Base-by-base conservation (phyloP, 2,888 invertebrate species). In the Brenthis ino region DNA sequence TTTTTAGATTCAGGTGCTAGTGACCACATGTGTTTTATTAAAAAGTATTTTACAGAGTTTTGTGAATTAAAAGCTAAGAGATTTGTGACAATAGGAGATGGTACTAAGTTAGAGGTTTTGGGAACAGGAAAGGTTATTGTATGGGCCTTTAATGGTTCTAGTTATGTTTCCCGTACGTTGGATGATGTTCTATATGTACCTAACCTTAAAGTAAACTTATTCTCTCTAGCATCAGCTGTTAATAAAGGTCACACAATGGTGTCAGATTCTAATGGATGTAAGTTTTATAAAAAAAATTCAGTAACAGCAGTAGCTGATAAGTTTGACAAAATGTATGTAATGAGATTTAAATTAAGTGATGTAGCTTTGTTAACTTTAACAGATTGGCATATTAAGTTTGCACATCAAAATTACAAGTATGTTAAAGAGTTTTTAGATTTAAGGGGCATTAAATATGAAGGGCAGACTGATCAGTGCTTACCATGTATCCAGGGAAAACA, bases 321-420 rank as follows among this genome's bases (percentile, higher is more conserved):
- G 33, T 50, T 50, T 50, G 51, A 51, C 28, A 61, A 61, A 28
- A 51, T 61, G 50, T 61, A 50, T 61, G 61, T 61, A 61, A 61
- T 61, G 50, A 20, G 16, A 14, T 61, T 61, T 61, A 50, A 11
- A 20, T 61, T 51, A 51, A 51, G 33, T 50, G 1, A 13, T 50
- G 20, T 51, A 51, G 28, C 13, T 50, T 51, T 51, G 50, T 50
- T 28, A 50, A 61, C 13, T 61, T 50, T 51, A 61, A 61, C 61
- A 24, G 61, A 61, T 24, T 61, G 61, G 61, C 61, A 61, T 61
- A 28, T 16, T 14, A 61, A 61, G 13, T 12, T 56, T 28, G 56
- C 56, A 56, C 56, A 56, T 20, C 24, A 56, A 12, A 56, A 56
- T 56, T 56, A 56, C 33, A 20, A 56, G 56, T 56, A 56, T 56